These are phyloP conservation scores for Aramus guarauna DNA, from an alignment of 2,113 vertebrate genomes.

Conservation along the genomic window DNA sequence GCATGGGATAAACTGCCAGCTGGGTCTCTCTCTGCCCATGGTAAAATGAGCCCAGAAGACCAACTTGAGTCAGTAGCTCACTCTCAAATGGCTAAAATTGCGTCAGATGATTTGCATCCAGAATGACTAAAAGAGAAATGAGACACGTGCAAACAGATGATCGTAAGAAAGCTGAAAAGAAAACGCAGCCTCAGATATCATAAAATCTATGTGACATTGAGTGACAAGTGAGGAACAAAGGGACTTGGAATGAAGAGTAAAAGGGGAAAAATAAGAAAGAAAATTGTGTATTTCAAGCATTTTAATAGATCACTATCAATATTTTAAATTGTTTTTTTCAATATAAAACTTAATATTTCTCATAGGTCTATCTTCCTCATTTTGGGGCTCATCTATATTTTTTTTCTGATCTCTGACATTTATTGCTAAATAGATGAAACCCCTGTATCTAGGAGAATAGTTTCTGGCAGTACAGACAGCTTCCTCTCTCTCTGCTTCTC, in stretches of 20 bases:
- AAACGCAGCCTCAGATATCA: not conserved
- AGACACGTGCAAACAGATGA: not conserved
- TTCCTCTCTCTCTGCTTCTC: not conserved
- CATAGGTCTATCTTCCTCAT: not conserved
- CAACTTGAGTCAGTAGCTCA: not conserved
- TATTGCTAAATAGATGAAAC: not conserved
- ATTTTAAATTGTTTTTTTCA: not conserved
- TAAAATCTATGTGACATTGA: not conserved
- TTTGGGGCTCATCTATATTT: not conserved
- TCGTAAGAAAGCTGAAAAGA: not conserved
- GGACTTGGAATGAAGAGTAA: not conserved
- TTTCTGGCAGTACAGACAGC: not conserved
- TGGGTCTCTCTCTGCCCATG: conserved; percentile 12
- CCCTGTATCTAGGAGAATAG: not conserved
- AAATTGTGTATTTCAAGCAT: not conserved
- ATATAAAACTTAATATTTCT: not conserved
- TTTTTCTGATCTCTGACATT: not conserved
- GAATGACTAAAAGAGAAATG: not conserved
- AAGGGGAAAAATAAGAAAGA: not conserved
- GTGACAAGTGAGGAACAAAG: conserved; percentile 35
- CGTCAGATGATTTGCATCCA: conserved; percentile 1
- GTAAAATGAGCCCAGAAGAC: conserved; percentile 32
- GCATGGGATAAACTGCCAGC: conserved; percentile 27
- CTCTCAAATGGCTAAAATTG: conserved; percentile 11
- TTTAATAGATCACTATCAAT: not conserved